Evolutionary conservation across 2,888 invertebrate genomes (phyloP).

Genomic region (Epistrophella euchroma): DNA sequence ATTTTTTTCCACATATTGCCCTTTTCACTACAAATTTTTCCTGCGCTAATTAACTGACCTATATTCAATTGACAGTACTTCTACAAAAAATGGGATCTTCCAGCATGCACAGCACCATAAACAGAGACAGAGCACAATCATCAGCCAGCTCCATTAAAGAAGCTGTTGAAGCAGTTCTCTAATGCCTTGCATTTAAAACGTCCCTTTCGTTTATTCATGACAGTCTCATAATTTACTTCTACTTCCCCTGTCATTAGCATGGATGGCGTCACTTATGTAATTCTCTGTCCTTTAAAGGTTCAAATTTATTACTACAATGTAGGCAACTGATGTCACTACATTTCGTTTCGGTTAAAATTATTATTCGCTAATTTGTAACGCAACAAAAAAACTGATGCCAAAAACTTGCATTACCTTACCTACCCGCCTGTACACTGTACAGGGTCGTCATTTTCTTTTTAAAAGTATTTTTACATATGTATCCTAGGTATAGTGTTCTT

Average conservation of each 20-base stretch:
- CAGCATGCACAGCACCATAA: not conserved
- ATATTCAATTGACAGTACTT: not conserved
- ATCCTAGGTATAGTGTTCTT: not conserved
- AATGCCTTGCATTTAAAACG: not conserved
- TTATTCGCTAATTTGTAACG: conserved; percentile 73
- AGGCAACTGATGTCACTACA: conserved; percentile 74
- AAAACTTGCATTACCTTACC: not conserved
- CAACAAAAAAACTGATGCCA: conserved; percentile 15
- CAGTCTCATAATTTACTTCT: conserved; percentile 40
- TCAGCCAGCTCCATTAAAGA: conserved; percentile 7
- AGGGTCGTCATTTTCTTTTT: not conserved
- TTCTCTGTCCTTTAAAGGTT: conserved; percentile 19
- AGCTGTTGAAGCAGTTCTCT: conserved; percentile 39
- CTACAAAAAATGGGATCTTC: not conserved
- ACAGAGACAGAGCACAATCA: not conserved
- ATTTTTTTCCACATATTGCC: too few relatives aligned
- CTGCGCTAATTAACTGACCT: not conserved
- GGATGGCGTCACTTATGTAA: conserved; percentile 28
- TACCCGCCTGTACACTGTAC: not conserved
- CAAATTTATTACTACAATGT: conserved; percentile 48
- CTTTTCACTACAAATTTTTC: too few relatives aligned
- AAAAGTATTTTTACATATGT: not conserved
- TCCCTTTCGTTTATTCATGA: conserved; percentile 12
- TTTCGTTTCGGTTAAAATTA: conserved; percentile 66
- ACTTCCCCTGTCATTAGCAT: conserved; percentile 50